These are phyloP conservation scores for Cyprinodon brontotheroides DNA, from an alignment of 2,113 vertebrate species.

Conservation along the genomic window DNA sequence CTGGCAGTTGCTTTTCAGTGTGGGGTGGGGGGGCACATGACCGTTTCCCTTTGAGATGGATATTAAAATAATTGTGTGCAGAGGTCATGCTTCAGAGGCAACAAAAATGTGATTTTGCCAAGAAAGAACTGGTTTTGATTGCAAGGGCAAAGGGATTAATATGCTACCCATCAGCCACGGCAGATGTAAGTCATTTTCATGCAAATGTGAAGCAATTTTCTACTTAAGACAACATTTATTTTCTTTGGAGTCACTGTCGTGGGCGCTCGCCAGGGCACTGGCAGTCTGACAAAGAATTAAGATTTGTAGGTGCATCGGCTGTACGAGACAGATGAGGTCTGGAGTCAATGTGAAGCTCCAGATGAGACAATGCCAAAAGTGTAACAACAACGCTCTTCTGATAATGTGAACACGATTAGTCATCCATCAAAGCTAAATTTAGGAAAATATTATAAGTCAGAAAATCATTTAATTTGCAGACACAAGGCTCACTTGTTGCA, in stretches of 20 bases:
- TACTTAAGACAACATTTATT: constrained; percentile 77
- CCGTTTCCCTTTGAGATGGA: constrained; percentile 64
- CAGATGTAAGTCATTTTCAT: constrained; percentile 81
- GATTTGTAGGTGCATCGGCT: constrained; percentile 78
- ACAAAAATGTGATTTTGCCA: constrained; percentile 39
- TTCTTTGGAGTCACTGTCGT: constrained; percentile 70
- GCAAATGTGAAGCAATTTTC: constrained; percentile 77
- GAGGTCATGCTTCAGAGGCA: constrained; percentile 58
- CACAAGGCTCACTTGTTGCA: constrained; percentile 59
- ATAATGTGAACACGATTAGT: neutral
- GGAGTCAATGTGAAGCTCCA: constrained; percentile 34
- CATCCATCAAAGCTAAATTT: neutral
- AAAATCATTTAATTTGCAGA: neutral
- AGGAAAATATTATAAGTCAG: constrained; percentile 1
- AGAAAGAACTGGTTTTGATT: constrained; percentile 68
- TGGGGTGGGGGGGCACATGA: constrained; percentile 63
- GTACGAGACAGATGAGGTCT: constrained; percentile 61
- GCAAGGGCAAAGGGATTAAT: constrained; percentile 66
- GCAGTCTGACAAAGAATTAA: constrained; percentile 57
- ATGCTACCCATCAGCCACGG: constrained; percentile 65
- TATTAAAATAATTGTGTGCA: constrained; percentile 70
- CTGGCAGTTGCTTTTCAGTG: constrained; percentile 50
- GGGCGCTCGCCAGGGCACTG: constrained; percentile 42
- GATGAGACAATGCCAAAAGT: constrained; percentile 22
- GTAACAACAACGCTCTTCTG: neutral